Percentiles rank a stretch among this genome's conserved stretches.
Conservation (phyloP, 2,888 invertebrate species). For the Scaeva pyrastri region DNA sequence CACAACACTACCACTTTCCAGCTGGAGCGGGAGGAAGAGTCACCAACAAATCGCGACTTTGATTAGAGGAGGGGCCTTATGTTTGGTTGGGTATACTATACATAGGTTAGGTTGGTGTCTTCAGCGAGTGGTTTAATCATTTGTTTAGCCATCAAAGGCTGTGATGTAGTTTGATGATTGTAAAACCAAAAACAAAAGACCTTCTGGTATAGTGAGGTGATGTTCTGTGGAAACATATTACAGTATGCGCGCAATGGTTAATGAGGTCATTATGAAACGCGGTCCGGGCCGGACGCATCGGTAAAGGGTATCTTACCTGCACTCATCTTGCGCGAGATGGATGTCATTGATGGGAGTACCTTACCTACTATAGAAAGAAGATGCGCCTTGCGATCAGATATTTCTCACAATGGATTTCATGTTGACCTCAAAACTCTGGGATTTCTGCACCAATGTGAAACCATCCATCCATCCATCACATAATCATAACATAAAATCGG, state of each 20-base stretch:
- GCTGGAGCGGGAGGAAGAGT: constrained; percentile 14
- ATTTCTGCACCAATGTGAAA: constrained; percentile 38
- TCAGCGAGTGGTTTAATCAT: constrained; percentile 60
- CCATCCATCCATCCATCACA: constrained; percentile 9
- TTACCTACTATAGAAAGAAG: constrained; percentile 24
- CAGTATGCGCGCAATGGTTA: constrained; percentile 39
- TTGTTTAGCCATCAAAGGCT: constrained; percentile 67
- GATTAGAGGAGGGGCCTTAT: constrained; percentile 58
- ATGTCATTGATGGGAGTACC: constrained; percentile 71
- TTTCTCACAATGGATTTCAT: constrained; percentile 53
- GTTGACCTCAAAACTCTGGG: constrained; percentile 62
- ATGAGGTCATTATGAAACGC: constrained; percentile 74
- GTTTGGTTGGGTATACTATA: too few species aligned
- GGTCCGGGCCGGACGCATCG: neutral
- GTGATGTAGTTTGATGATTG: constrained; percentile 71
- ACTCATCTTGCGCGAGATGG: constrained; percentile 53
- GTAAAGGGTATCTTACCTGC: neutral
- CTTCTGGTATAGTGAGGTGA: neutral
- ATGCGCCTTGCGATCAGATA: constrained; percentile 66
- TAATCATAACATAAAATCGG: constrained; percentile 6
- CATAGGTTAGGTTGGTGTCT: constrained; percentile 29
- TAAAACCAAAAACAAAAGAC: constrained; percentile 32
- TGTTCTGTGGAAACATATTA: constrained; percentile 50
- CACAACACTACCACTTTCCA: neutral
- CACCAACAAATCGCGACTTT: constrained; percentile 17